These are phyloP conservation scores for Diarsia dahlii DNA, from an alignment of 2,888 invertebrate genomes.

Conservation along the genomic window DNA sequence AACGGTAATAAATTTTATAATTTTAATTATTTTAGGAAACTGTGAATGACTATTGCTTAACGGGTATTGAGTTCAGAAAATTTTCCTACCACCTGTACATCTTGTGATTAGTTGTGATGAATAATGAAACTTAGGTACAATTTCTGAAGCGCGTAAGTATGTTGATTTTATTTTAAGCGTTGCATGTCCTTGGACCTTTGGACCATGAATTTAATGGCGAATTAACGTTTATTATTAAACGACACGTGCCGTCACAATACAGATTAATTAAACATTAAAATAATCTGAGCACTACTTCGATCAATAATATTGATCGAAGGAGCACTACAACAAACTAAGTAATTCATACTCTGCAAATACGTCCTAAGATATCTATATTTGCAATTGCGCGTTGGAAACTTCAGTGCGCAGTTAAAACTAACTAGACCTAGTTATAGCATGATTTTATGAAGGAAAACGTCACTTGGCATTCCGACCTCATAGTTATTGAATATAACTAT, in stretches of 20 bases:
- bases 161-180: slow-evolving; percentile 28
- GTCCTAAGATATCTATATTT: slow-evolving; percentile 16
- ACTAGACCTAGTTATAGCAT: slow-evolving; percentile 39
- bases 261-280: slow-evolving; percentile 2
- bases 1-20: slow-evolving; percentile 56
- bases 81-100: slow-evolving; percentile 18
- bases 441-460: slow-evolving; percentile 59
- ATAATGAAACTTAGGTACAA: slow-evolving; percentile 12
- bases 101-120: slow-evolving; percentile 34
- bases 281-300: not conserved
- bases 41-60: slow-evolving; percentile 46
- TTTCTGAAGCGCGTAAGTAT: slow-evolving; percentile 4
- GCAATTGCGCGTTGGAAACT: slow-evolving; percentile 41
- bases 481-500: slow-evolving; percentile 68
- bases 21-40: slow-evolving; percentile 63
- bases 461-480: slow-evolving; percentile 69
- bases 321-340: not conserved
- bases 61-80: slow-evolving; percentile 31
- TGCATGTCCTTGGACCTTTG: slow-evolving; percentile 14
- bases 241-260: not conserved
- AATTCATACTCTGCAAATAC: slow-evolving; percentile 25
- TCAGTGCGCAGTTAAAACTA: slow-evolving; percentile 50
- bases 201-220: not conserved
- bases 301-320: too few species aligned
- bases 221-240: slow-evolving; percentile 15